phyloP scores from a whole-genome alignment of 2,113 vertebrate species.

The Coracopsis vasa region DNA sequence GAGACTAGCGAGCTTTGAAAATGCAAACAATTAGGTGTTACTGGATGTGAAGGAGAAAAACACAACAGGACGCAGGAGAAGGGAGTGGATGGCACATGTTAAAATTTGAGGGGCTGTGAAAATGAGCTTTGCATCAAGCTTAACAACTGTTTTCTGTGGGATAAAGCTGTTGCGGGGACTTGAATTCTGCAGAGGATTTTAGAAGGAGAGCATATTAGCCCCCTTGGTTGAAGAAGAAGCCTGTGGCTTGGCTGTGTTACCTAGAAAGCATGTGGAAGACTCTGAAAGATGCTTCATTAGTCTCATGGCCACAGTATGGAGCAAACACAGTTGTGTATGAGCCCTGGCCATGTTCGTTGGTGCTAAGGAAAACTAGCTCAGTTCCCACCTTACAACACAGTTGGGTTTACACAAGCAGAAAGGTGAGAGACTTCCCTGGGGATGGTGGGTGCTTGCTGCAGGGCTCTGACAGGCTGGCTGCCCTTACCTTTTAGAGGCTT shows the following conservation, averaged over 20 bases:
- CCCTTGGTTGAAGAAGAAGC: not conserved
- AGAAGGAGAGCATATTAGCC: not conserved
- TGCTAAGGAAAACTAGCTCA: not conserved
- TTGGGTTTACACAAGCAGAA: not conserved
- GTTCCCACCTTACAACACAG: not conserved
- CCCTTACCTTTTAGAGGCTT: not conserved
- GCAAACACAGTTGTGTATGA: accelerated
- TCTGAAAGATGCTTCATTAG: not conserved
- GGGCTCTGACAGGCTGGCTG: not conserved
- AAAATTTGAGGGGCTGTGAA: not conserved
- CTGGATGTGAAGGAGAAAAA: not conserved
- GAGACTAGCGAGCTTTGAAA: not conserved
- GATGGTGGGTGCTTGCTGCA: not conserved
- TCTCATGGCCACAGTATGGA: not conserved
- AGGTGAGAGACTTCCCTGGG: not conserved
- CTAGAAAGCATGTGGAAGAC: not conserved
- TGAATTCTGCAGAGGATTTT: not conserved
- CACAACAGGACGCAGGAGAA: not conserved
- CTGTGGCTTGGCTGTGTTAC: not conserved
- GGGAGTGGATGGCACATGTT: not conserved
- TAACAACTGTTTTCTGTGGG: not conserved
- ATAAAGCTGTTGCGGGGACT: not conserved
- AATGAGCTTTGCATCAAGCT: not conserved
- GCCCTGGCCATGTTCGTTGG: not conserved
- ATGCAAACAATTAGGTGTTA: not conserved